Evolutionary conservation across 92 coral and sea anemone species (phyloP), one percentile per base, ranked within the genome.

Genomic region (Montipora capitata): DNA sequence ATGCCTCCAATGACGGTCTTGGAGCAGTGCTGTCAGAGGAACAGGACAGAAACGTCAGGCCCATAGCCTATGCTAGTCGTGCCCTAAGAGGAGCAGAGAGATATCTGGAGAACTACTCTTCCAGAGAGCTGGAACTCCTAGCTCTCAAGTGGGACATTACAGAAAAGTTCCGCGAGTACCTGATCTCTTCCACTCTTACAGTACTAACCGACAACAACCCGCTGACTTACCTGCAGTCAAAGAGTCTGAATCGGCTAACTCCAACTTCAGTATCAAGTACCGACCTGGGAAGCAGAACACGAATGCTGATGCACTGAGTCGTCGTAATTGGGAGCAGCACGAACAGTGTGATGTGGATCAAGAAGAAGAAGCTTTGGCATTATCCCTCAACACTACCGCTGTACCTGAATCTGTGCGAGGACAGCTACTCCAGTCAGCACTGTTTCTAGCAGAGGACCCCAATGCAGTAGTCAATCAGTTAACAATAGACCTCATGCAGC

Each of bases 201-300:
- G 92, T 89, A 1, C 40, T 64, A 27, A 89, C 92, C 2, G 82
- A 88, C 41, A 87, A 88, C 92, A 88, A 88, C 78, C 84, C 88
- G 0, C 66, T 81, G 54, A 89, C 88, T 65, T 76, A 45, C 52
- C 52, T 1, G 78, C 84, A 68, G 79, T 75, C 92, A 8, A 82
- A 75, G 27, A 20, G 27, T 68, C 89, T 4, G 89, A 84, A 27
- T 59, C 78, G 9, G 89, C 89, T 5, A 70, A 40, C 85, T 89
- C 84, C 64, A 78, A 84, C 57, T 89, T 89, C 52, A 70, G 13
- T 40, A 84, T 83, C 48, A 89, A 72, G 75, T 84, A 84, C 82
- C 75, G 85, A 2, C 68, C 75, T 17, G 93, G 93, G 0, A 81
- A 45, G 2, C 6, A 4, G 5, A 84, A 89, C 76, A 56, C 43